These are phyloP conservation scores for Hydrotaea cyrtoneurina DNA, from an alignment of 2,888 invertebrate genomes.

Conservation along the genomic window DNA sequence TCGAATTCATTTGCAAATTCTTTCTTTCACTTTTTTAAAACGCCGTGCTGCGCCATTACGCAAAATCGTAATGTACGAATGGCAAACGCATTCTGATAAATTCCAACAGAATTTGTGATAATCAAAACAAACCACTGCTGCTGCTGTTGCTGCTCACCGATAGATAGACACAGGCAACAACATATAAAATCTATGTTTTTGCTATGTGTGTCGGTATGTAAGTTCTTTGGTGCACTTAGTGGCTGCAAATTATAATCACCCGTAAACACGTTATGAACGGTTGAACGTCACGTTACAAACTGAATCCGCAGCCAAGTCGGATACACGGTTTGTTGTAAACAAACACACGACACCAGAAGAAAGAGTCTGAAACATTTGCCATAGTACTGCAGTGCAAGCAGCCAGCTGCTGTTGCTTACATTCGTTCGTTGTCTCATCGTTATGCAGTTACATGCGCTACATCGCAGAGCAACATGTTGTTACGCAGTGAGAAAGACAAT, in stretches of 20 bases:
- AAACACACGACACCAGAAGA: constrained; percentile 22
- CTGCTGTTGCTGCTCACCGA: neutral
- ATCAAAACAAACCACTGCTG: constrained; percentile 37
- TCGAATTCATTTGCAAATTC: neutral
- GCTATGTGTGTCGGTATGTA: neutral
- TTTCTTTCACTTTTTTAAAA: constrained; percentile 15
- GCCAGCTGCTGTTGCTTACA: neutral
- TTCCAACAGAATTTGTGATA: constrained; percentile 22
- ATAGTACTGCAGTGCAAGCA: neutral
- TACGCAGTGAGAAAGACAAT: constrained; percentile 51
- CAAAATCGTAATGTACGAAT: neutral
- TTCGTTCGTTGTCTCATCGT: constrained; percentile 22
- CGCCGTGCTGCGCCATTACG: neutral
- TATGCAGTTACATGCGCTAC: constrained; percentile 64
- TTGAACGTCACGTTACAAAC: constrained; percentile 66
- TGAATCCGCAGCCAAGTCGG: constrained; percentile 52
- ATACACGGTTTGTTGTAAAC: neutral
- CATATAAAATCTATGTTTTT: constrained; percentile 55
- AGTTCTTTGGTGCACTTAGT: neutral
- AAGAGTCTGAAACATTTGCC: constrained; percentile 57
- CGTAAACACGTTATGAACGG: constrained; percentile 63
- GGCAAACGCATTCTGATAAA: neutral
- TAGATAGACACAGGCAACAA: constrained; percentile 58
- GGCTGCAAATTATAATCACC: constrained; percentile 15
- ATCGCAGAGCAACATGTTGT: constrained; percentile 58